Evolutionary conservation across 1,140 invertebrate genomes (phyloP).

Genomic region (Hetaerina americana): DNA sequence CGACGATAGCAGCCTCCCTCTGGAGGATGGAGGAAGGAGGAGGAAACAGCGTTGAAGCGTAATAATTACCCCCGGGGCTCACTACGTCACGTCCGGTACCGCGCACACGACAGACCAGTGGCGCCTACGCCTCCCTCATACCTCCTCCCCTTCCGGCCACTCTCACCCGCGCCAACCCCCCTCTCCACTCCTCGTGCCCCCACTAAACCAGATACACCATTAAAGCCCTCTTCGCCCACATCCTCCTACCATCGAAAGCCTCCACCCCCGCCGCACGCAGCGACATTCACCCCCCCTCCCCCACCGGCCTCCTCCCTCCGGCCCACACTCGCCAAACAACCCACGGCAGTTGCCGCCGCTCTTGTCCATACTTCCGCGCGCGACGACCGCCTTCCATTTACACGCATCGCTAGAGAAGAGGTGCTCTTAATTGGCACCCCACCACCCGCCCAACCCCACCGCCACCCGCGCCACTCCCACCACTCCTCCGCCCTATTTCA

Average conservation of each 20-base stretch:
- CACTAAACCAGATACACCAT: too few relatives aligned
- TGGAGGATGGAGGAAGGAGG: neutral
- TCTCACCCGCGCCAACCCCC: neutral
- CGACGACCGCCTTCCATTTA: neutral
- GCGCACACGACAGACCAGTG: neutral
- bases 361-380: neutral
- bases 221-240: too few relatives aligned
- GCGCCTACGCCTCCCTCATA: neutral
- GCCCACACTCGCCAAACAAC: neutral
- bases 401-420: neutral
- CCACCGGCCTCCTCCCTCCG: neutral
- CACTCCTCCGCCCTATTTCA: too few relatives aligned
- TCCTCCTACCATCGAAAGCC: neutral
- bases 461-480: neutral
- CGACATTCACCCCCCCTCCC: neutral
- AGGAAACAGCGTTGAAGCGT: neutral
- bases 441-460: neutral
- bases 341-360: too few relatives aligned
- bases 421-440: neutral
- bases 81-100: neutral
- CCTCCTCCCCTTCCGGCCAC: neutral
- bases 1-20: neutral
- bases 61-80: neutral
- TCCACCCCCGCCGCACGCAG: neutral
- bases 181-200: too few relatives aligned